Conservation (phyloP, 2,113 vertebrate species). For the Salvator merianae region DNA sequence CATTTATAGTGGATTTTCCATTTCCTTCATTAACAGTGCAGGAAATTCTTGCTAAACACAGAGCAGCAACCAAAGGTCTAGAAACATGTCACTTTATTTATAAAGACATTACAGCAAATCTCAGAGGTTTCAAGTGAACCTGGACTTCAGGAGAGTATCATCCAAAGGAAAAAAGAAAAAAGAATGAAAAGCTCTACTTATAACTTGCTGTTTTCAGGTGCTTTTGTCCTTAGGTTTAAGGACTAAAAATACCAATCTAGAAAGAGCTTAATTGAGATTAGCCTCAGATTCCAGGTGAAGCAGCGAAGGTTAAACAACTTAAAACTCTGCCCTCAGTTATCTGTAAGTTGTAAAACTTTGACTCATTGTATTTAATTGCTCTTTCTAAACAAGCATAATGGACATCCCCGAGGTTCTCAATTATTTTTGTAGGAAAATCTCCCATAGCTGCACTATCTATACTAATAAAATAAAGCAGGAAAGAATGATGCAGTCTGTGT, state of each 20-base stretch:
- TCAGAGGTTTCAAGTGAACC: background rate
- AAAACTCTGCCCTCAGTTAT: background rate
- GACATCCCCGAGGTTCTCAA: background rate
- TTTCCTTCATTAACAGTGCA: fast-evolving
- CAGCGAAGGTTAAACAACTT: conserved; percentile 26
- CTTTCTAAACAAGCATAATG: background rate
- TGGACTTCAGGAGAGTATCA: conserved; percentile 1
- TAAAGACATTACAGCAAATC: conserved; percentile 7
- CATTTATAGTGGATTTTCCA: background rate
- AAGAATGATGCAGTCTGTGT: background rate
- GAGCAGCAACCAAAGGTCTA: background rate
- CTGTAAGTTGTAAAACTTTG: background rate
- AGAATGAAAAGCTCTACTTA: background rate
- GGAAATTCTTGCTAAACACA: background rate
- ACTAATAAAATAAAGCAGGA: background rate
- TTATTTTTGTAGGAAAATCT: background rate
- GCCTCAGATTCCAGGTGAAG: conserved; percentile 32
- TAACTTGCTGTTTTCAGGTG: conserved; percentile 7
- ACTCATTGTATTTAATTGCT: background rate
- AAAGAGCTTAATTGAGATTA: conserved; percentile 42
- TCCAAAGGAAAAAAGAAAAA: background rate
- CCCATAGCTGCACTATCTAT: background rate
- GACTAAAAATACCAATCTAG: conserved; percentile 37
- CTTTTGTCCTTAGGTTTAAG: background rate
- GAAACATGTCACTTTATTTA: background rate